A percentile compares a stretch with the other conserved stretches of the same genome.
Conservation (phyloP, 2,888 invertebrate species). For the Auanema sp. region DNA sequence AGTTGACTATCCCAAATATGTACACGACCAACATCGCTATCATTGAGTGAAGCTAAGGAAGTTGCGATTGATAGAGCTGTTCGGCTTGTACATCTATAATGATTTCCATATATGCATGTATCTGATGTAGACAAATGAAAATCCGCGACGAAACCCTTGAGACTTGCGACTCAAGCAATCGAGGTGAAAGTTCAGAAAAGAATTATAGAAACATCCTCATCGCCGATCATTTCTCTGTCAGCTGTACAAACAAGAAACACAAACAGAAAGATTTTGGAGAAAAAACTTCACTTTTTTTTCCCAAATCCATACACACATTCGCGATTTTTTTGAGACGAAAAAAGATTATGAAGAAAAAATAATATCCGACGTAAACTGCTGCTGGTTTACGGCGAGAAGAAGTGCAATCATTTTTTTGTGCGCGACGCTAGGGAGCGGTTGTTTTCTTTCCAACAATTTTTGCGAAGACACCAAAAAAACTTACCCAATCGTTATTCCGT, state of each 20-base stretch:
- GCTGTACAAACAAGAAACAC: no score
- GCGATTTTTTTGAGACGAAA: not conserved
- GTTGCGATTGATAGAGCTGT: constrained; percentile 41
- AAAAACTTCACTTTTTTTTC: not conserved
- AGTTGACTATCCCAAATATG: constrained; percentile 51
- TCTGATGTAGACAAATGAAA: not conserved
- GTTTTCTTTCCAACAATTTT: no score
- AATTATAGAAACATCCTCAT: no score
- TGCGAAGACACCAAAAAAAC: not conserved
- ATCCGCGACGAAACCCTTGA: no score
- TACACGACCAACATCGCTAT: constrained; percentile 40
- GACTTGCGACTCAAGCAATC: no score
- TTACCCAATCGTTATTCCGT: constrained; percentile 16
- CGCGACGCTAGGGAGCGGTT: not conserved
- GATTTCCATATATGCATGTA: not conserved
- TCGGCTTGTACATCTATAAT: constrained; percentile 42
- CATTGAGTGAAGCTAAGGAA: constrained; percentile 46
- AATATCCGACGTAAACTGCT: no score
- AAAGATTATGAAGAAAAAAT: no score
- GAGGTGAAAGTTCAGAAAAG: no score
- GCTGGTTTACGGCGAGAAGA: no score
- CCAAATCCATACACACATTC: not conserved
- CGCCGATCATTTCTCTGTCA: no score
- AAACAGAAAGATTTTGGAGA: no score
- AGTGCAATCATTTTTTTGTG: no score